Conservation (phyloP, 1,140 invertebrate species). For the Brachionus rubens region DNA sequence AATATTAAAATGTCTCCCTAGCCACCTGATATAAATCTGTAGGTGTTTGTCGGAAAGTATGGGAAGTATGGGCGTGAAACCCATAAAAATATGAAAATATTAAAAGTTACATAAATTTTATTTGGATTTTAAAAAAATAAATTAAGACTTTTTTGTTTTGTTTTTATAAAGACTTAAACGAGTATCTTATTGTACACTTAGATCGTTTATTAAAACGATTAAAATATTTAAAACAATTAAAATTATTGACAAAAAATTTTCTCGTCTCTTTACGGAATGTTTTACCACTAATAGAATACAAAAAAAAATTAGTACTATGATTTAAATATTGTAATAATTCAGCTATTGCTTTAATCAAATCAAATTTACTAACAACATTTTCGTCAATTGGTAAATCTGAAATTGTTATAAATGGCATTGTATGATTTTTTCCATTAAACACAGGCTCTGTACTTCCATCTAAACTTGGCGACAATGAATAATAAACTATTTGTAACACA, state of each 20-base stretch:
- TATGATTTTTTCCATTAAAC: not conserved
- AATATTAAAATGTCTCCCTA: no score
- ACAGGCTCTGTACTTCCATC: not conserved
- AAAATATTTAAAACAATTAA: not conserved
- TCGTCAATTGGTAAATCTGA: conserved; percentile 11
- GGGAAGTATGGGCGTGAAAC: no score
- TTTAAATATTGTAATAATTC: conserved; percentile 44
- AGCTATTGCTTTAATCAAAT: conserved; percentile 34
- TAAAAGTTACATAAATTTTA: no score
- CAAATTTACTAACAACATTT: not conserved
- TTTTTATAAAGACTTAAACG: no score
- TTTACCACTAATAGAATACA: not conserved
- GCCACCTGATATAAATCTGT: no score
- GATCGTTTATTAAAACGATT: no score
- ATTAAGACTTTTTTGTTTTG: no score
- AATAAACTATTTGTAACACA: conserved; percentile 37
- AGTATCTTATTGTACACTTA: no score
- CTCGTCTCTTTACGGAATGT: not conserved
- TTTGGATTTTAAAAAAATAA: no score
- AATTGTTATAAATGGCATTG: not conserved
- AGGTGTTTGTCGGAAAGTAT: no score
- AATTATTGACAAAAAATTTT: no score
- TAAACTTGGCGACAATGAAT: not conserved
- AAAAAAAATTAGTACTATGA: conserved; percentile 17
- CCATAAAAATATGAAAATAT: no score